These are phyloP conservation scores for Aphis gossypii DNA, from an alignment of 1,140 invertebrate genomes.

Conservation along the genomic window DNA sequence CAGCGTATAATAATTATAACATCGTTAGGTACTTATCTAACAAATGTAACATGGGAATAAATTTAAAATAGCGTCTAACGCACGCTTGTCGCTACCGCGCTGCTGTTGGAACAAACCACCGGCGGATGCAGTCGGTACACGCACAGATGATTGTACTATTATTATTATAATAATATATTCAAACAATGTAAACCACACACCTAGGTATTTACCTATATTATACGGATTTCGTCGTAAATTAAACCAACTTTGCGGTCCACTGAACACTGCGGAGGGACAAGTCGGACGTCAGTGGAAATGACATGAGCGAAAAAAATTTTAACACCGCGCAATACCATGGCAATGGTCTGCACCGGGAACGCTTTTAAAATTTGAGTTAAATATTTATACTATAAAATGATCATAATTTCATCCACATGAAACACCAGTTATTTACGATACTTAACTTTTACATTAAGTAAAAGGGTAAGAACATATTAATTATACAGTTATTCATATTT, in stretches of 20 bases:
- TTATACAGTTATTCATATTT: neutral
- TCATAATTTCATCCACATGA: too few species aligned
- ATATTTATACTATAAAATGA: too few species aligned
- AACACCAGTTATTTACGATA: too few species aligned
- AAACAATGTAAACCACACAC: neutral
- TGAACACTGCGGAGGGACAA: neutral
- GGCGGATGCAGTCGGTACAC: neutral
- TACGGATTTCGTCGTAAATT: neutral
- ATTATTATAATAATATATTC: neutral
- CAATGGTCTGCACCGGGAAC: too few species aligned
- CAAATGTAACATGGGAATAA: neutral
- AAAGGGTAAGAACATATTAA: neutral
- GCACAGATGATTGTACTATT: neutral
- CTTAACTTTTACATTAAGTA: neutral
- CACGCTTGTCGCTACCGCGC: neutral
- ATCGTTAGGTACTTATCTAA: neutral
- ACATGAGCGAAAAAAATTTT: neutral
- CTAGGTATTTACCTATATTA: neutral
- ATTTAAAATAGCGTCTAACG: neutral
- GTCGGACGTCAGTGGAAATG: neutral
- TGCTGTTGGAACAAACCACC: neutral
- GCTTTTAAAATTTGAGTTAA: too few species aligned
- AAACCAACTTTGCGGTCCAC: neutral
- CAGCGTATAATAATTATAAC: neutral
- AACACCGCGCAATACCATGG: too few species aligned